Percentiles rank a stretch among this genome's conserved stretches.
phyloP scores from a whole-genome alignment of 2,888 invertebrate genomes.

The Melolontha melolontha region DNA sequence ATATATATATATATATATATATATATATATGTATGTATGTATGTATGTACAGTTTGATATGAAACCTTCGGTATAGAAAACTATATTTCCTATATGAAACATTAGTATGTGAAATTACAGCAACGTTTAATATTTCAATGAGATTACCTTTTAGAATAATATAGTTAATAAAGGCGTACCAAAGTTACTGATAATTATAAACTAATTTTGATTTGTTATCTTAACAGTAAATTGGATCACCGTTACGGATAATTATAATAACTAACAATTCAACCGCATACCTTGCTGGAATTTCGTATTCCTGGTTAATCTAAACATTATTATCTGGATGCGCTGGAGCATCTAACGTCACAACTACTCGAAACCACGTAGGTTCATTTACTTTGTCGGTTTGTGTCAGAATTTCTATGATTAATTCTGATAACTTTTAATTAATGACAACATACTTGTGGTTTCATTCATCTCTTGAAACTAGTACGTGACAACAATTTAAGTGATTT shows the following conservation, averaged over 20 bases:
- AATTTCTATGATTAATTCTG: slow-evolving; percentile 25
- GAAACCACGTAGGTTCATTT: slow-evolving; percentile 16
- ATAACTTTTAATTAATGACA: slow-evolving; percentile 14
- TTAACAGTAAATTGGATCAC: slow-evolving; percentile 14
- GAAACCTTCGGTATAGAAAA: no score
- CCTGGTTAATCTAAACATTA: slow-evolving; percentile 15
- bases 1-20: no score
- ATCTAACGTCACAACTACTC: slow-evolving; percentile 9
- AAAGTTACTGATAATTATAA: no score
- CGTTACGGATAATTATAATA: slow-evolving; percentile 15
- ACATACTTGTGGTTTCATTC: slow-evolving; percentile 26
- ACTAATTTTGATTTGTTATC: no score
- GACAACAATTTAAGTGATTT: no score
- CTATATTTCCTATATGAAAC: no score
- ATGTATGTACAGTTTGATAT: no score
- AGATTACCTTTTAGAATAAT: no score
- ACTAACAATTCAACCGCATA: slow-evolving; percentile 4
- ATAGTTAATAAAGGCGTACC: no score
- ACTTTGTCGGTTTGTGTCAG: slow-evolving; percentile 6
- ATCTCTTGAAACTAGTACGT: slow-evolving; percentile 2
- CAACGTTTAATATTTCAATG: no score
- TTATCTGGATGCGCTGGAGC: slow-evolving; percentile 5
- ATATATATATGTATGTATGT: no score
- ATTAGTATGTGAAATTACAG: no score
- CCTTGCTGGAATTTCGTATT: slow-evolving; percentile 1